Percentiles rank a stretch among this genome's conserved stretches.
These are phyloP conservation scores for Hypothenemus hampei DNA, from an alignment of 1,140 invertebrate genomes.

Conservation along the genomic window DNA sequence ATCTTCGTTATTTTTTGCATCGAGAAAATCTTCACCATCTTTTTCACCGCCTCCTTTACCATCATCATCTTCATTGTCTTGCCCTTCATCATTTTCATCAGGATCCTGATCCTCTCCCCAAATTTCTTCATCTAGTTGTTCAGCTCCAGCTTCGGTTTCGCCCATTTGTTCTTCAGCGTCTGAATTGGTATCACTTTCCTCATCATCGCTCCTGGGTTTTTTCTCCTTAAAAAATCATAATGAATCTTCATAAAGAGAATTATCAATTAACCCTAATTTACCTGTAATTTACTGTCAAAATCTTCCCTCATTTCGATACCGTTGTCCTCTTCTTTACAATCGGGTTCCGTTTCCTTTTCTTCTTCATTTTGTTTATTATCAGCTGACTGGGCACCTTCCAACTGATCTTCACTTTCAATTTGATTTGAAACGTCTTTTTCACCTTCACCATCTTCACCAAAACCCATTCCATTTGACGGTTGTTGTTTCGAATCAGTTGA, in stretches of 20 bases:
- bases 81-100: constrained; percentile 66
- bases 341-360: no score
- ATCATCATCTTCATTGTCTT: constrained; percentile 66
- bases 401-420: constrained; percentile 89
- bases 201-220: constrained; percentile 59
- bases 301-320: constrained; percentile 93
- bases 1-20: constrained; percentile 54
- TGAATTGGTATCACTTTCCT: constrained; percentile 65
- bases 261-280: not conserved
- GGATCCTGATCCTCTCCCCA: constrained; percentile 83
- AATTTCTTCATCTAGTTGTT: constrained; percentile 76
- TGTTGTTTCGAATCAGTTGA: constrained; percentile 54
- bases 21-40: constrained; percentile 51
- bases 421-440: constrained; percentile 91
- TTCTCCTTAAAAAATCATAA: constrained; percentile 58
- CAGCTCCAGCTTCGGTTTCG: constrained; percentile 77
- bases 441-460: constrained; percentile 91
- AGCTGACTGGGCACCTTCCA: constrained; percentile 79
- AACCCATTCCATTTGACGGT: constrained; percentile 66
- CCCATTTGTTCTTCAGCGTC: constrained; percentile 93
- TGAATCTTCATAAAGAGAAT: not conserved
- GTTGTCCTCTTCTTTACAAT: constrained; percentile 87
- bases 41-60: constrained; percentile 49
- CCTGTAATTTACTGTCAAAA: constrained; percentile 74
- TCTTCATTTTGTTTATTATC: constrained; percentile 69